These are phyloP conservation scores for Drosophila multiciliata DNA, from an alignment of 2,888 invertebrate genomes.

Conservation along the genomic window DNA sequence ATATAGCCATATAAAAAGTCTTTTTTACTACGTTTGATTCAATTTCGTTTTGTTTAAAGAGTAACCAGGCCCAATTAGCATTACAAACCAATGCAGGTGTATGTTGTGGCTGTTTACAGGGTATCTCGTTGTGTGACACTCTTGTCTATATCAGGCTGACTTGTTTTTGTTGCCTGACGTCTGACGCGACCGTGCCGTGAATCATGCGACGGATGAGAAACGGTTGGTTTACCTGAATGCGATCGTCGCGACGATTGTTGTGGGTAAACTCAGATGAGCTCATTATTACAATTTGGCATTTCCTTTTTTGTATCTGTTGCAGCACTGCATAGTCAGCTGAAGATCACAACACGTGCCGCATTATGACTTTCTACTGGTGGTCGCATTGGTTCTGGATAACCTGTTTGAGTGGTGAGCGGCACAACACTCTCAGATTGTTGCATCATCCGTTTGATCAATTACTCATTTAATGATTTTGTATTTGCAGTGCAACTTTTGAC, in stretches of 20 bases:
- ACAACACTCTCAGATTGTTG: too few species aligned
- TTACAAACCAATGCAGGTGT: neutral
- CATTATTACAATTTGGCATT: constrained; percentile 14
- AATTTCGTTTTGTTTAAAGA: neutral
- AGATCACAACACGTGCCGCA: constrained; percentile 74
- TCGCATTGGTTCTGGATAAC: constrained; percentile 96
- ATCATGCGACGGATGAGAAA: constrained; percentile 49
- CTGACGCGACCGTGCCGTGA: constrained; percentile 20
- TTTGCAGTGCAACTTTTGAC: constrained; percentile 57
- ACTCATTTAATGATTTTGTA: neutral
- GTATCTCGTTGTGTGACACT: neutral
- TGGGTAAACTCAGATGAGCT: constrained; percentile 17
- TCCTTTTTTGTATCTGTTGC: constrained; percentile 27
- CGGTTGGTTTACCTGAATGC: constrained; percentile 15
- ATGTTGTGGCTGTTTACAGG: neutral
- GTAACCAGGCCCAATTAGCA: neutral
- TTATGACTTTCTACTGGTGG: constrained; percentile 95
- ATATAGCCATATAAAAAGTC: neutral
- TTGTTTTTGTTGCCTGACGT: constrained; percentile 7
- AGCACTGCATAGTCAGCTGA: constrained; percentile 48
- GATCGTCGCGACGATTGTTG: constrained; percentile 22
- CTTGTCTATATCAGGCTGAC: neutral
- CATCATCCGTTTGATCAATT: neutral
- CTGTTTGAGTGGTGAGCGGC: constrained; percentile 74
- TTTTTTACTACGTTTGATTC: neutral